Conservation (phyloP, 1,140 invertebrate genomes). For the Zaprionus inermis region DNA sequence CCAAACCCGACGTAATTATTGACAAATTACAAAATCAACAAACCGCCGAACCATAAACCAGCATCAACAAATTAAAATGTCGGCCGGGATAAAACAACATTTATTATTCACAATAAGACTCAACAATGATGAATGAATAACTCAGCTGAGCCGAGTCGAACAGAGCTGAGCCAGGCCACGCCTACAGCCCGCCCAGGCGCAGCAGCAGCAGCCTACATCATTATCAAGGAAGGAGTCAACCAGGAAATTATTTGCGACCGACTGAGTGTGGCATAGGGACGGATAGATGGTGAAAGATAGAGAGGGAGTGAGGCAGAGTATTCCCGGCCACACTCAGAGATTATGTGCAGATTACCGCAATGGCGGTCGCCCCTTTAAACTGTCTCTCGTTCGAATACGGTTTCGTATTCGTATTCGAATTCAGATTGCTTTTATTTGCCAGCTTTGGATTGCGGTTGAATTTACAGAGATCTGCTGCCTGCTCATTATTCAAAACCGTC, state of each 20-base stretch:
- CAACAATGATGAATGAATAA: constrained; percentile 65
- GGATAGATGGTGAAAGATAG: not conserved
- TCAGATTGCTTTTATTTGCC: not conserved
- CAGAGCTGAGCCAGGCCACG: constrained; percentile 2
- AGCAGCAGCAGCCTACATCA: not conserved
- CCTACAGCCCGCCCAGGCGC: constrained; percentile 3
- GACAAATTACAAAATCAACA: constrained; percentile 72
- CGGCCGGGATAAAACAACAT: constrained; percentile 64
- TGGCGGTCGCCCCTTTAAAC: constrained; percentile 26
- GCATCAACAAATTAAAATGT: constrained; percentile 71
- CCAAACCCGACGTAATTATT: constrained; percentile 61
- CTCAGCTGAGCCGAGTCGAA: not conserved
- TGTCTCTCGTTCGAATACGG: not conserved
- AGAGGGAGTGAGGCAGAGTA: not conserved
- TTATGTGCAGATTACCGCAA: constrained; percentile 52
- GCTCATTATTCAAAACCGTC: not conserved
- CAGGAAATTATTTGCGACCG: constrained; percentile 39
- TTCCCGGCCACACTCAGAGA: constrained; percentile 26
- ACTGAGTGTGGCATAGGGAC: not conserved
- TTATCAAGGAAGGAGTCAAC: constrained; percentile 28
- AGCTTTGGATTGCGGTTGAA: constrained; percentile 1
- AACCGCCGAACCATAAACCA: constrained; percentile 63
- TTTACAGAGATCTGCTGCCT: not conserved
- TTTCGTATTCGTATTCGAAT: not conserved
- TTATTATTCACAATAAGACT: constrained; percentile 65